These are phyloP conservation scores for Cyrtodaria siliqua DNA, from an alignment of 2,888 invertebrate species.

Conservation along the genomic window DNA sequence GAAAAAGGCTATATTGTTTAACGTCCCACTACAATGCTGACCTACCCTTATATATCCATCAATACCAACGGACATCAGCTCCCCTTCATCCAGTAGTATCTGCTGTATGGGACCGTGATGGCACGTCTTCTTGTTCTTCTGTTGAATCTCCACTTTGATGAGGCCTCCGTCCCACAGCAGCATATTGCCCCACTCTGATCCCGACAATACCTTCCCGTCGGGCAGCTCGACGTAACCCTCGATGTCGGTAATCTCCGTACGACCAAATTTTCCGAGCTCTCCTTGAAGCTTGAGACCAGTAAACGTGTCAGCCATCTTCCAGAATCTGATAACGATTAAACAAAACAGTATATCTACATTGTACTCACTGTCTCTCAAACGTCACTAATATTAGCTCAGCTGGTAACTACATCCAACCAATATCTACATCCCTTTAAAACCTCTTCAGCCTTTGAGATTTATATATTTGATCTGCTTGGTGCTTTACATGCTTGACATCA, in stretches of 20 bases:
- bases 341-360: no score
- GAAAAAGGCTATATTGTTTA: no score
- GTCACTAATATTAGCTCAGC: no score
- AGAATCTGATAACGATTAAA: slow-evolving; percentile 90
- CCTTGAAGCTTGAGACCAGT: slow-evolving; percentile 96
- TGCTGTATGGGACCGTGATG: slow-evolving; percentile 92
- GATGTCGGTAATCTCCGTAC: slow-evolving; percentile 96
- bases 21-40: no score
- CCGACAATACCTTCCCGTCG: slow-evolving; percentile 96
- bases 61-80: slow-evolving; percentile 88
- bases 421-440: no score
- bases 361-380: no score
- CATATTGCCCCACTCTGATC: slow-evolving; percentile 96
- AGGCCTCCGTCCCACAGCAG: slow-evolving; percentile 96
- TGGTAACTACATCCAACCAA: no score
- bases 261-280: slow-evolving; percentile 95
- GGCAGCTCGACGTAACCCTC: slow-evolving; percentile 94
- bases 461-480: no score
- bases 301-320: slow-evolving; percentile 97
- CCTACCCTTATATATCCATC: slow-evolving; percentile 85
- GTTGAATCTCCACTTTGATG: slow-evolving; percentile 90
- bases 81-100: slow-evolving; percentile 88
- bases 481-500: no score
- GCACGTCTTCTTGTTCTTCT: slow-evolving; percentile 89
- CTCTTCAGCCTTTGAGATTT: no score